These are phyloP conservation scores for Bryconaethiops microstoma DNA, from an alignment of 2,797 vertebrate genomes.

Conservation along the genomic window DNA sequence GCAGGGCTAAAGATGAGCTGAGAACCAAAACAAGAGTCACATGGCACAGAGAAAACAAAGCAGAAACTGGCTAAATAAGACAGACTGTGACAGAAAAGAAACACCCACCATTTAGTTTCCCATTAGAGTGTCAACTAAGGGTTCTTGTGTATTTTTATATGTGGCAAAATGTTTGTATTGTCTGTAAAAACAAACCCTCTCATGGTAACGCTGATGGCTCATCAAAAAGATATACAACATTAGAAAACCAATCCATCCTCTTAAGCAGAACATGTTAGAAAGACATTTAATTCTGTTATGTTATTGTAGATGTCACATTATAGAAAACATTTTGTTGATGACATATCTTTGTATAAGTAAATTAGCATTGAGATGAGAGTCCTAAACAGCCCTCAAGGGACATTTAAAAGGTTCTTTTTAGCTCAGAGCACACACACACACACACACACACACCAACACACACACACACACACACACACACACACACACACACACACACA, in stretches of 20 bases:
- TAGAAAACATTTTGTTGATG: slow-evolving; percentile 43
- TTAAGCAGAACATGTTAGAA: neutral
- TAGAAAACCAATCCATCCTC: neutral
- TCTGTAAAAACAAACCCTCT: neutral
- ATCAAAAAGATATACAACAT: neutral
- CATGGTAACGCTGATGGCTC: neutral
- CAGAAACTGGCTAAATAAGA: too few relatives aligned
- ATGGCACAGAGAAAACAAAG: too few relatives aligned
- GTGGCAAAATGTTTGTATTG: neutral
- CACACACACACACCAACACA: slow-evolving; percentile 13
- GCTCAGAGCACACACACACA: slow-evolving; percentile 19
- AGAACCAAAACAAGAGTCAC: too few relatives aligned
- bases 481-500: neutral
- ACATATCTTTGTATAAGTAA: slow-evolving; percentile 52
- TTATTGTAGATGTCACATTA: slow-evolving; percentile 9
- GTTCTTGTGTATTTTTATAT: neutral
- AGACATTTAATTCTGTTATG: slow-evolving; percentile 32
- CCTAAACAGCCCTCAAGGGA: slow-evolving; percentile 45
- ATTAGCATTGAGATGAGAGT: slow-evolving; percentile 52
- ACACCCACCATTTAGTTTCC: neutral
- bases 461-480: neutral
- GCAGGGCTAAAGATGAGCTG: too few relatives aligned
- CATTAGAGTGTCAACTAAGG: neutral
- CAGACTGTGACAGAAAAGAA: neutral
- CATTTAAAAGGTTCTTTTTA: slow-evolving; percentile 37